These are phyloP conservation scores for Chiroxiphia lanceolata DNA, from an alignment of 2,797 vertebrate species.

Conservation along the genomic window DNA sequence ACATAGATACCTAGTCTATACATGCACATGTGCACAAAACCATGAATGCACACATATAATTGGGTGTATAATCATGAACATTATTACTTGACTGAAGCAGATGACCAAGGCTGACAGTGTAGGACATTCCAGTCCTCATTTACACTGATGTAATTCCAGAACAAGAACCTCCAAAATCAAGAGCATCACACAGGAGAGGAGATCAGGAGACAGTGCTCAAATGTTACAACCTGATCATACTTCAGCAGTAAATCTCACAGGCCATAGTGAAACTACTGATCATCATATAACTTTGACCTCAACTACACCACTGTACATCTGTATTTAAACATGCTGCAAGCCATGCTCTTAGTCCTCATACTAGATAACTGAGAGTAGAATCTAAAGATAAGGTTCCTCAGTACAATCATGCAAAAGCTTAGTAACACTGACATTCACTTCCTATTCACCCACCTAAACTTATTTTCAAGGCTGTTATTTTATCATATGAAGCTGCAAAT, in stretches of 20 bases:
- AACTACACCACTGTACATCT: not conserved
- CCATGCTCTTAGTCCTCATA: not conserved
- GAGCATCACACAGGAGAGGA: not conserved
- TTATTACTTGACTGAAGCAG: not conserved
- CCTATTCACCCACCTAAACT: not conserved
- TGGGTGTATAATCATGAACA: not conserved
- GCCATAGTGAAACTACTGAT: not conserved
- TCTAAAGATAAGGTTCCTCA: not conserved
- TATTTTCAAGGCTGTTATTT: not conserved
- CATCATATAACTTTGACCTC: not conserved
- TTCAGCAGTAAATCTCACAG: not conserved
- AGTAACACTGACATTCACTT: not conserved
- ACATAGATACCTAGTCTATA: not conserved
- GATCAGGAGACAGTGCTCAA: not conserved
- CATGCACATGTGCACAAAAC: not conserved
- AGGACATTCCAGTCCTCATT: not conserved
- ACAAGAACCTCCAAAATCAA: not conserved
- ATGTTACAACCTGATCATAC: not conserved
- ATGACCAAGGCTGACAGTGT: not conserved
- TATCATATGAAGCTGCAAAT: not conserved
- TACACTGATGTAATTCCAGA: not conserved
- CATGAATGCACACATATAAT: not conserved
- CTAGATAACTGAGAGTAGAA: not conserved
- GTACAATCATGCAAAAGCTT: not conserved
- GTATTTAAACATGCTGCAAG: not conserved